Evolutionary conservation across 2,797 vertebrate genomes (phyloP), one percentile per base, ranked within the genome.

Genomic region (Mycteria americana): DNA sequence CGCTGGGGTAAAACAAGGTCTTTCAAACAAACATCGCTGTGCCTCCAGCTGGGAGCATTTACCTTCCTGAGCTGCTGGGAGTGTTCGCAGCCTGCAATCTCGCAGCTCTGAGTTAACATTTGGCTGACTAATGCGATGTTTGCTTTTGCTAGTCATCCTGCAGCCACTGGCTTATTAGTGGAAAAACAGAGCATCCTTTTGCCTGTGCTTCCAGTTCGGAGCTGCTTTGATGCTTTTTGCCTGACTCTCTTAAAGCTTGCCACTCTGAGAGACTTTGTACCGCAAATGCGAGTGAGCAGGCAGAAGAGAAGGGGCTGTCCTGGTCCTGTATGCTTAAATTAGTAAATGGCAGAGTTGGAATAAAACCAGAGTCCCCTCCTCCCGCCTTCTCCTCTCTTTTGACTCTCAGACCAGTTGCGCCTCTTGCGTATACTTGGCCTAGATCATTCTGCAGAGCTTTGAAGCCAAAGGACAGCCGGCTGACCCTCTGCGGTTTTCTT

Each of bases 71-170:
- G 57, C 35, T 8, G 43, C 77, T 27, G 39, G 63, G 69, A 72
- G 48, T 1, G 18, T 45, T 83, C 8, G 9, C 80, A 83, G 87
- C 63, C 75, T 17, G 59, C 73, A 77, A 3, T 72, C 78, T 48
- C 21, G 0, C 70, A 11, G 85, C 89, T 56, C 65, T 7, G 43
- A 27, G 70, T 10, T 54, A 45, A 28, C 74, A 4, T 77, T 85
- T 28, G 88, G 69, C 76, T 82, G 62, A 43, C 46, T 73, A 64
- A 67, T 9, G 59, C 1, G 10, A 6, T 46, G 57, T 77, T 84
- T 78, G 89, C 76, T 89, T 93, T 89, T 16, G 46, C 65, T 65
- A 15, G 43, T 82, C 80, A 11, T 83, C 80, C 90, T 82, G 78
- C 88, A 94, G 90, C 92, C 79, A 15, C 39, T 56, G 41, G 48